A percentile compares a stretch with the other conserved stretches of the same genome.
These are phyloP conservation scores for Poeciliopsis turrubarensis DNA, from an alignment of 2,113 vertebrate species.

Conservation along the genomic window DNA sequence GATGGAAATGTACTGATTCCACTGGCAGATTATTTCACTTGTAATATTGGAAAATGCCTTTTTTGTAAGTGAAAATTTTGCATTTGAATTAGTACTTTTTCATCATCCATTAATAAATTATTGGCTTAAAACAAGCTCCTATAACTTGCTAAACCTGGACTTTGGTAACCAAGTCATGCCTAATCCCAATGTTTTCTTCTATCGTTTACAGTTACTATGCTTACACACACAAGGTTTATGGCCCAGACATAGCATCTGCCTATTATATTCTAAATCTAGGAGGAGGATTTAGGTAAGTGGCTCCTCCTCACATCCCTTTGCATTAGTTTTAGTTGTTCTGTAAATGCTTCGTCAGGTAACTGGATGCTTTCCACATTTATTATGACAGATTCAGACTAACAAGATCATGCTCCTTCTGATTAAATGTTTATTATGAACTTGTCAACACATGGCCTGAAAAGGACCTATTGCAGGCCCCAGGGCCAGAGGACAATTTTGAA, in stretches of 20 bases:
- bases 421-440: not conserved
- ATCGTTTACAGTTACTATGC: conserved; percentile 69
- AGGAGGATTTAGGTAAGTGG: conserved; percentile 83
- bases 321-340: not conserved
- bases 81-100: too few species aligned
- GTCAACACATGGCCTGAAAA: not conserved
- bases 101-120: too few species aligned
- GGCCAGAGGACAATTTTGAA: too few species aligned
- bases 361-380: not conserved
- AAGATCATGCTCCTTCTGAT: not conserved
- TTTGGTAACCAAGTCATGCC: not conserved
- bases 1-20: too few species aligned
- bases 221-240: conserved; percentile 51
- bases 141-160: not conserved
- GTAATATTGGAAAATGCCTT: too few species aligned
- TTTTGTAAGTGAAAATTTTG: too few species aligned
- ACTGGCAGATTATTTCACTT: too few species aligned
- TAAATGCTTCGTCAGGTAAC: not conserved
- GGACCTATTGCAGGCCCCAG: too few species aligned
- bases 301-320: not conserved
- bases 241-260: conserved; percentile 73
- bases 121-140: too few species aligned
- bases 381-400: not conserved
- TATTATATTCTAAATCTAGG: conserved; percentile 77
- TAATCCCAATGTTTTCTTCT: not conserved